Conservation (phyloP, 2,888 invertebrate genomes). For the Sturmia bella region DNA sequence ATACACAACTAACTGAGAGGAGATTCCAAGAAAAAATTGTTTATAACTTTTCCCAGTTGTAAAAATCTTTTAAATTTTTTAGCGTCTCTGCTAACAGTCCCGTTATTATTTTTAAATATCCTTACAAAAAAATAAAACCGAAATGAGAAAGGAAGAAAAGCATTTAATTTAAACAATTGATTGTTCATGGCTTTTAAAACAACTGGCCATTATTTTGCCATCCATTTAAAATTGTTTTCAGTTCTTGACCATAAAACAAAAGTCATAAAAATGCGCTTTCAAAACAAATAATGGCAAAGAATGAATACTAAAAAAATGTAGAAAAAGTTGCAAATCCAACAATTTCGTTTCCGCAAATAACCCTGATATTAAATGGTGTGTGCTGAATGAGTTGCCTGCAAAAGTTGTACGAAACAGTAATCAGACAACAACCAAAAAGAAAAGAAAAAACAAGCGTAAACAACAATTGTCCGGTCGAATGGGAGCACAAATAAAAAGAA, state of each 20-base stretch:
- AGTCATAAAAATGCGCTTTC: constrained; percentile 3
- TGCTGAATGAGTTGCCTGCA: not conserved
- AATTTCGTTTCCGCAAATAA: constrained; percentile 25
- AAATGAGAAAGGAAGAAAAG: too few relatives aligned
- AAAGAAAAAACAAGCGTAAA: not conserved
- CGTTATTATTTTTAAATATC: not conserved
- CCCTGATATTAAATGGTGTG: constrained; percentile 21
- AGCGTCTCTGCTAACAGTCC: constrained; percentile 8
- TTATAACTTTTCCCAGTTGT: not conserved
- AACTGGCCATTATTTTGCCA: constrained; percentile 9
- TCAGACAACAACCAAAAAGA: not conserved
- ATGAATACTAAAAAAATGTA: not conserved
- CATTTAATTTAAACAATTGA: constrained; percentile 10
- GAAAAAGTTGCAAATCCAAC: constrained; percentile 23
- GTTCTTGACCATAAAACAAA: constrained; percentile 18
- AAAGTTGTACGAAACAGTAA: constrained; percentile 33
- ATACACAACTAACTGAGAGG: too few relatives aligned
- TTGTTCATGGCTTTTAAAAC: not conserved
- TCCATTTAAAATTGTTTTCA: constrained; percentile 20
- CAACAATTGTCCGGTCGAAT: constrained; percentile 7
- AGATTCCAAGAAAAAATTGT: not conserved
- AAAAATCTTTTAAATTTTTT: not conserved
- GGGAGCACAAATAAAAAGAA: not conserved
- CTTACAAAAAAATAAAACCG: not conserved
- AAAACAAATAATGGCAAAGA: not conserved